Evolutionary conservation across 2,113 vertebrate species (phyloP).

Genomic region (Oncorhynchus nerka): DNA sequence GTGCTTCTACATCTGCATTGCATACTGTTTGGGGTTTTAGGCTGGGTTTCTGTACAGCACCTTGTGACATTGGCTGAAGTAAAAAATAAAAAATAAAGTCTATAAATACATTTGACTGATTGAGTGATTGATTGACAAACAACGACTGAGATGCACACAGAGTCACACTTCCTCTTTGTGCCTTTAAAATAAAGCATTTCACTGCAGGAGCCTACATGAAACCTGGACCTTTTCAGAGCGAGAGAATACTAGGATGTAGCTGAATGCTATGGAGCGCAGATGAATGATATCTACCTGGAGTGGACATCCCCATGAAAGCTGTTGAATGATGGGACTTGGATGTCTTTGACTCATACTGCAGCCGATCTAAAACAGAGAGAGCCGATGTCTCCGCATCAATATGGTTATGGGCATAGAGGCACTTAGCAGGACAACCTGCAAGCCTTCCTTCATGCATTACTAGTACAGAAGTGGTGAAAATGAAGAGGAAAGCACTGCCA

Average conservation of each 20-base stretch:
- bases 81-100: too few relatives aligned
- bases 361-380: slow-evolving; percentile 85
- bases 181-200: not conserved
- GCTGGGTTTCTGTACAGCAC: too few relatives aligned
- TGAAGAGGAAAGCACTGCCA: not conserved
- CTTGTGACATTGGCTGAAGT: too few relatives aligned
- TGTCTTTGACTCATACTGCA: slow-evolving; percentile 97
- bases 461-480: not conserved
- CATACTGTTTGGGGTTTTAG: too few relatives aligned
- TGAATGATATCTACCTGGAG: slow-evolving; percentile 51
- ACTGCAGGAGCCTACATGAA: not conserved
- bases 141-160: not conserved
- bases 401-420: not conserved
- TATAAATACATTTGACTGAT: too few relatives aligned
- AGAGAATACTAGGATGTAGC: slow-evolving; percentile 23
- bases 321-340: slow-evolving; percentile 78
- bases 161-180: not conserved
- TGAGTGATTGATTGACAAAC: not conserved
- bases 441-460: not conserved
- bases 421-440: not conserved
- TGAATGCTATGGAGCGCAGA: slow-evolving; percentile 33
- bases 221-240: not conserved
- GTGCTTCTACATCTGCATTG: too few relatives aligned
- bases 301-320: not conserved
- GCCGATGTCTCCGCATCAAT: slow-evolving; percentile 51